phyloP scores from a whole-genome alignment of 2,797 vertebrate species.

The Poeciliopsis paucimaculata region DNA sequence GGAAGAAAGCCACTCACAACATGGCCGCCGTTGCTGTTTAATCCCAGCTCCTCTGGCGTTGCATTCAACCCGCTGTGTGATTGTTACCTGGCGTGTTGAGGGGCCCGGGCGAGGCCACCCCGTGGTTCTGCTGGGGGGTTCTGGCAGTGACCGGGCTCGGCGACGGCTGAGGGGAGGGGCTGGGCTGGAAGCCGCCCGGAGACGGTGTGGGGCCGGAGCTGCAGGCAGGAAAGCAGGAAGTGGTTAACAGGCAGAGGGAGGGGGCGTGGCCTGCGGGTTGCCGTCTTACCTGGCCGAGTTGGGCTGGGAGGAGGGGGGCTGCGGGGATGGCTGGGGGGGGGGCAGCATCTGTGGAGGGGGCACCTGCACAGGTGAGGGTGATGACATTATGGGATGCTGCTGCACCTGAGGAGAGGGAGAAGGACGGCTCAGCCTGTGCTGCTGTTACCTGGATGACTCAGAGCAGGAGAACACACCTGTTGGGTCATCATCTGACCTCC shows the following conservation, averaged over 20 bases:
- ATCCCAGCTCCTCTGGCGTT: too few relatives aligned
- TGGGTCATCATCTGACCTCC: conserved; percentile 88
- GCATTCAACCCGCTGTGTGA: too few relatives aligned
- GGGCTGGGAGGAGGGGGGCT: conserved; percentile 91
- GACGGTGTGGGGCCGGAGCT: conserved; percentile 95
- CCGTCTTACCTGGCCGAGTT: conserved; percentile 84
- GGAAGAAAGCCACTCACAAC: not conserved
- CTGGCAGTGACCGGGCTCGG: conserved; percentile 91
- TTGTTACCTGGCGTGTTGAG: conserved; percentile 85
- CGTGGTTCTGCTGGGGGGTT: conserved; percentile 91
- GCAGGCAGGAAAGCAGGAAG: conserved; percentile 36
- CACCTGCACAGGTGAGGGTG: conserved; percentile 91
- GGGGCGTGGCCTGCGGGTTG: not conserved
- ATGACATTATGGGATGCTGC: conserved; percentile 88
- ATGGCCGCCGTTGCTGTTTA: not conserved
- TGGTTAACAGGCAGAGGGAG: not conserved
- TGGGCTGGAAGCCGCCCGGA: conserved; percentile 95
- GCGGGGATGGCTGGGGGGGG: conserved; percentile 92
- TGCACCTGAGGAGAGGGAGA: conserved; percentile 75
- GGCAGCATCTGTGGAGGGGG: conserved; percentile 94
- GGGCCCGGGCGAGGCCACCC: conserved; percentile 88
- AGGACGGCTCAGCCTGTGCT: not conserved
- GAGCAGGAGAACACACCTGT: conserved; percentile 85
- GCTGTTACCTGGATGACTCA: not conserved
- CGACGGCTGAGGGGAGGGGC: conserved; percentile 94